Base-by-base conservation (phyloP, 1,140 invertebrate genomes). In the Luehdorfia chinensis region DNA sequence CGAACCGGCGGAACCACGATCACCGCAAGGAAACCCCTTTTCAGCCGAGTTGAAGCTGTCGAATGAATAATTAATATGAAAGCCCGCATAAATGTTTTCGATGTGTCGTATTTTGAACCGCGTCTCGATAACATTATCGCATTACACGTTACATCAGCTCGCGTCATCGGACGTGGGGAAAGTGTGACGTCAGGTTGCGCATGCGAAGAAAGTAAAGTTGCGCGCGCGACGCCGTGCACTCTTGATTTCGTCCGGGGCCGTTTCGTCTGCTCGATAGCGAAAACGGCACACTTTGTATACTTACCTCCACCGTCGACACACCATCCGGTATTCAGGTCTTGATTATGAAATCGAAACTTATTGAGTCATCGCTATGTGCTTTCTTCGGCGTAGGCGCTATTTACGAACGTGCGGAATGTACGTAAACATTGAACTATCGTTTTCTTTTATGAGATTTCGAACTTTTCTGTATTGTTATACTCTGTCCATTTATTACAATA, bases 261-360 rank as follows among this genome's bases (percentile, higher is more conserved):
- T 53, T 46, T 25, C 66, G 78, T 83, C 78, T 83, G 70, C 60
- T 37, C 69, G 81, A 83, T 79, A 83, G 78, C 75, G 78, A 83
- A 84, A 85, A 79, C 63, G 76, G 72, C 80, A 81, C 60, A 75
- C 77, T 74, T 76, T 52, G 59, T 66, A 55, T 66, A 63, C 51
- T 56, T 59, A 59, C 59, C 33, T 54, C 36, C 55, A 66, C 74
- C 70, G 70, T 75, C 68, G 68, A 72, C 81, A 76, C 76, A 78
- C 71, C 70, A 79, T 76, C 67, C 65, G 76, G 70, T 77, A 80
- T 83, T 77, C 73, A 77, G 75, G 78, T 79, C 74, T 75, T 57
- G 70, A 73, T 80, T 84, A 80, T 75, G 75, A 84, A 80, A 81
- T 75, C 70, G 69, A 71, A 78, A 78, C 66, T 73, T 59, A 74